Base-by-base conservation (phyloP, 2,113 vertebrate genomes). In the Orthonyx spaldingii region DNA sequence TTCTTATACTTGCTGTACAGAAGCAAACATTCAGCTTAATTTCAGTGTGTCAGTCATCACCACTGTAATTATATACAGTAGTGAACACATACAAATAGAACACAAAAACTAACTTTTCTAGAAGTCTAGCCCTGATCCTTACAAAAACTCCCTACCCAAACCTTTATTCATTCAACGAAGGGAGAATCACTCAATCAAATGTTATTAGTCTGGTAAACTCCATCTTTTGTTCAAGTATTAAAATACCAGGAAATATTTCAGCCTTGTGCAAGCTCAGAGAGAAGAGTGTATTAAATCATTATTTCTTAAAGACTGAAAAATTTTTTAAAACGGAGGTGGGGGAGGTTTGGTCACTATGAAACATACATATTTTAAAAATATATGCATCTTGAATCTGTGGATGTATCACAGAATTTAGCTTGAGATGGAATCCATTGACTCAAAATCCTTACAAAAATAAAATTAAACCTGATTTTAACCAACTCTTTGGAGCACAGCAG, bases 271-370 rank as follows among this genome's bases (percentile, higher is more conserved):
- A 82, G 30, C n/a, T 41, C 37, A 61, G 75, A 75, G 14, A 49
- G 23, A 60, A 74, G 23, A 88, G 26, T 65, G 95, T 83, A 87
- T 89, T 93, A 93, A 95, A 93, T 32, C 21, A 81, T 28, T n/a
- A 12, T 52, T 75, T 79, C 49, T 79, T 79, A 72, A 84, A 79
- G 9, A 61, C 22, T 53, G 20, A n/a, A 84, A 78, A 89, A 69
- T n/a, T n/a, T n/a, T n/a, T n/a, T n/a, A 41, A 16, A 27, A 1
- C 3, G 19, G 3, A 3, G 1, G n/a, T n/a, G 8, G 5, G 2
- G 3, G 3, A 6, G n/a, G n/a, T n/a, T 47, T 39, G 6, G 12
- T 75, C 44, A 9, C 37, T 79, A 60, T 35, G 84, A 59, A 94
- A 70, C 20, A n/a, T 18, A 28, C 1, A 7, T 57, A 56, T 47